A percentile compares a stretch with the other conserved stretches of the same genome.
Evolutionary conservation across 2,888 invertebrate genomes (phyloP).

Genomic region (Nymphalis polychloros): DNA sequence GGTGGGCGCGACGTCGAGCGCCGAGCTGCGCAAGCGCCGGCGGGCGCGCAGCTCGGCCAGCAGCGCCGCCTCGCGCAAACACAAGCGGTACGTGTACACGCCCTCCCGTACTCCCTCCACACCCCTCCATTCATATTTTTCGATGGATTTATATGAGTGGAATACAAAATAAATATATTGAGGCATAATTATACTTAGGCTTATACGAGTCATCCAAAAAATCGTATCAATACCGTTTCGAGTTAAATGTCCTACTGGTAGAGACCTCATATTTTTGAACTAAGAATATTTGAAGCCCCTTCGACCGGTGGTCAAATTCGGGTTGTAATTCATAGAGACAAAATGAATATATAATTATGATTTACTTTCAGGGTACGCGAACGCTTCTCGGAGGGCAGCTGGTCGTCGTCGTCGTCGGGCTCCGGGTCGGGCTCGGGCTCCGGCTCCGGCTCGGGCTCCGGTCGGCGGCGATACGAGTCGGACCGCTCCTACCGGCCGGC

Average conservation of each 20-base stretch:
- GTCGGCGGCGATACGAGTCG: conserved; percentile 63
- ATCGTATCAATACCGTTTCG: too few species aligned
- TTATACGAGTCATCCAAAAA: background rate
- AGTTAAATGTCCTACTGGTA: too few species aligned
- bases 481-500: conserved; percentile 72
- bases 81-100: conserved; percentile 34
- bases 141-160: too few species aligned
- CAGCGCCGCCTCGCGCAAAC: conserved; percentile 29
- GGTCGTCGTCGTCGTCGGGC: conserved; percentile 47
- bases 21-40: conserved; percentile 41
- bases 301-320: too few species aligned
- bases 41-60: conserved; percentile 36
- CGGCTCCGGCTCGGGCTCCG: conserved; percentile 36
- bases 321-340: too few species aligned
- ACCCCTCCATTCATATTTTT: background rate
- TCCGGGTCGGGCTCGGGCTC: conserved; percentile 41
- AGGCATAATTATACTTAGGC: too few species aligned
- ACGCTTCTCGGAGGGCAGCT: conserved; percentile 51
- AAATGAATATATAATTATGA: background rate
- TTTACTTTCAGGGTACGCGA: conserved; percentile 52
- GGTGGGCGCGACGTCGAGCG: conserved; percentile 14
- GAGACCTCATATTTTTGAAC: too few species aligned
- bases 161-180: too few species aligned
- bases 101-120: background rate
- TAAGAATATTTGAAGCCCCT: too few species aligned